phyloP scores from a whole-genome alignment of 2,888 invertebrate species.

The Biston betularia region DNA sequence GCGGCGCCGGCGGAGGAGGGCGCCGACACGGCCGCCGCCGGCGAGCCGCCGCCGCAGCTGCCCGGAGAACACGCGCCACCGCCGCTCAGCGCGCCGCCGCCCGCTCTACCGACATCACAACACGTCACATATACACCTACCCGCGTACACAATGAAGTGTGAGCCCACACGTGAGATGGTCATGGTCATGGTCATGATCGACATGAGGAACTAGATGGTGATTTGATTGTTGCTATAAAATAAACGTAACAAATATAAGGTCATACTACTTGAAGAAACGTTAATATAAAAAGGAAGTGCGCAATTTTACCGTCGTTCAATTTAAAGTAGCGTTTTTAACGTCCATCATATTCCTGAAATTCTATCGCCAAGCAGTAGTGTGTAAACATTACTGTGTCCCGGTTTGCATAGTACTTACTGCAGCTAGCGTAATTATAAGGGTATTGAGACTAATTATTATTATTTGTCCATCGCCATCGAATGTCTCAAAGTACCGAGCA shows the following conservation, averaged over 20 bases:
- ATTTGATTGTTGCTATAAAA: neutral
- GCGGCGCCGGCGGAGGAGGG: conserved; percentile 77
- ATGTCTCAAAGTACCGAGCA: too few species aligned
- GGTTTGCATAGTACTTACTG: too few species aligned
- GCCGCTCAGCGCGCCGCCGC: conserved; percentile 41
- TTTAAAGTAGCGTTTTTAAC: too few species aligned
- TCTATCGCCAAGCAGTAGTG: too few species aligned
- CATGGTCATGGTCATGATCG: neutral
- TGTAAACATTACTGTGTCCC: too few species aligned
- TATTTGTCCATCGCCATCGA: too few species aligned
- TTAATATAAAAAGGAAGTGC: too few species aligned
- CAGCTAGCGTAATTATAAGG: too few species aligned
- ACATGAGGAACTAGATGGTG: neutral
- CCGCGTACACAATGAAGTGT: neutral
- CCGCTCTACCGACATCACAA: neutral
- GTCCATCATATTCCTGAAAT: too few species aligned
- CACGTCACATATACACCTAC: neutral
- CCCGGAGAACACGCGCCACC: conserved; percentile 73
- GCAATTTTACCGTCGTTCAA: too few species aligned
- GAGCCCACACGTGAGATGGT: neutral
- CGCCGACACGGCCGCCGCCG: conserved; percentile 73
- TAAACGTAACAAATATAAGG: neutral
- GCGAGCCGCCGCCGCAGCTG: conserved; percentile 81
- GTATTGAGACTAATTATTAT: too few species aligned
- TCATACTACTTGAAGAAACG: too few species aligned